A percentile compares a stretch with the other conserved stretches of the same genome.
Conservation (phyloP, 2,797 vertebrate species). For the Labroides dimidiatus region DNA sequence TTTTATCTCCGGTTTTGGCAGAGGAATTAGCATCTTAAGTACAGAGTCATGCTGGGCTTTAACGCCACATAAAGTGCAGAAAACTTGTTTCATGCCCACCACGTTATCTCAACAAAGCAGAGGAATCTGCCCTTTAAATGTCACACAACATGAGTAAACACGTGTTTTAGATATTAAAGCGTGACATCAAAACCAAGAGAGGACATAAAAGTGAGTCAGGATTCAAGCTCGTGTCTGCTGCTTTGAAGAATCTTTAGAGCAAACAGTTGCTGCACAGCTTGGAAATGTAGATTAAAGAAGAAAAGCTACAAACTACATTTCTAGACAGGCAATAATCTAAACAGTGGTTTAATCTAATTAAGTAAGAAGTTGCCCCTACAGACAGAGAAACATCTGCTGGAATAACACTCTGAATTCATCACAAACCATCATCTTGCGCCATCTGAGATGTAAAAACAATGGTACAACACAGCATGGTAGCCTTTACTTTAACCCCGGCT, state of each 20-base stretch:
- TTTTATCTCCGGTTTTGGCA: slow-evolving; percentile 34
- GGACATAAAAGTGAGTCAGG: not conserved
- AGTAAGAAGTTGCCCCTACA: slow-evolving; percentile 10
- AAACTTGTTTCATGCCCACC: slow-evolving; percentile 12
- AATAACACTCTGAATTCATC: slow-evolving; percentile 50
- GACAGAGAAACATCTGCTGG: slow-evolving; percentile 15
- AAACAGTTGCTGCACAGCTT: not conserved
- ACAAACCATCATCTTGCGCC: slow-evolving; percentile 11
- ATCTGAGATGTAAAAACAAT: slow-evolving; percentile 26
- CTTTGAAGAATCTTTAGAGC: slow-evolving; percentile 6
- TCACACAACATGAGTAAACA: not conserved
- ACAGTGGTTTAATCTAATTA: slow-evolving; percentile 29
- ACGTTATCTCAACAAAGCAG: not conserved
- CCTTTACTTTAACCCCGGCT: no score
- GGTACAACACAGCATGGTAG: not conserved
- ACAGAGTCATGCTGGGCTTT: not conserved
- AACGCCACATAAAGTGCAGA: slow-evolving; percentile 6
- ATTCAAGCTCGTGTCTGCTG: not conserved
- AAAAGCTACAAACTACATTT: slow-evolving; percentile 1
- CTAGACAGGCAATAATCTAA: slow-evolving; percentile 18
- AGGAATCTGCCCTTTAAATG: slow-evolving; percentile 5
- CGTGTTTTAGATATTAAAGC: not conserved
- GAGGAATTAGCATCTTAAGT: slow-evolving; percentile 13
- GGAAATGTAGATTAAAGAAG: not conserved
- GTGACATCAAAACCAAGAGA: not conserved